These are phyloP conservation scores for Bungarus multicinctus DNA, from an alignment of 2,113 vertebrate species.

Conservation along the genomic window DNA sequence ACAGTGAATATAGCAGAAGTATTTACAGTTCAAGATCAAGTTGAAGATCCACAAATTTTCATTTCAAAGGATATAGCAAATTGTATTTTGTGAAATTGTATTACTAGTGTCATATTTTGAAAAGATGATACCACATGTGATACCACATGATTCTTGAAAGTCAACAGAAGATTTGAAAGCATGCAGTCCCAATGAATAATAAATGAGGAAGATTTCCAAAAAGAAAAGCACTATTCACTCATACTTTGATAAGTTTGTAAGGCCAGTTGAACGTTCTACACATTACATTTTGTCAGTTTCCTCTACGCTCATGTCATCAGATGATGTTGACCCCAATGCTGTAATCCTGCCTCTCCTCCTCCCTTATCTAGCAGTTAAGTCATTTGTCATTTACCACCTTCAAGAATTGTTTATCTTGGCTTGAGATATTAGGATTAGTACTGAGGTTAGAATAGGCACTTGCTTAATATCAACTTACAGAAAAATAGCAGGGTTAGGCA, in stretches of 20 bases:
- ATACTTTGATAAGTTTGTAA: background rate
- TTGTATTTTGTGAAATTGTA: background rate
- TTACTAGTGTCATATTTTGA: background rate
- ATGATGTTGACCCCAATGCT: background rate
- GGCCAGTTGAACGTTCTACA: background rate
- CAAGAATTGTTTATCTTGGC: background rate
- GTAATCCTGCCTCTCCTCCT: background rate
- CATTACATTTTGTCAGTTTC: background rate
- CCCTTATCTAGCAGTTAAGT: background rate
- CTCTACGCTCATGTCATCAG: background rate
- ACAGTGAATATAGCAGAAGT: background rate
- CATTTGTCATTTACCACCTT: background rate
- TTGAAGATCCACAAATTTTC: background rate
- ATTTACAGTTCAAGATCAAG: background rate
- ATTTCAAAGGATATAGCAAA: background rate
- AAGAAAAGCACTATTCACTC: background rate
- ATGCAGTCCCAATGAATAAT: background rate
- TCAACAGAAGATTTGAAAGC: background rate
- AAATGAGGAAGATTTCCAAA: background rate
- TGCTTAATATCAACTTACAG: background rate
- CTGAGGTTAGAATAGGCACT: background rate
- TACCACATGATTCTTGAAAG: background rate
- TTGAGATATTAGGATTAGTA: background rate
- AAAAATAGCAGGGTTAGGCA: background rate
- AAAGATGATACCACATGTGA: background rate